Conservation (phyloP, 2,888 invertebrate species). For the Caenorhabditis imperialis region DNA sequence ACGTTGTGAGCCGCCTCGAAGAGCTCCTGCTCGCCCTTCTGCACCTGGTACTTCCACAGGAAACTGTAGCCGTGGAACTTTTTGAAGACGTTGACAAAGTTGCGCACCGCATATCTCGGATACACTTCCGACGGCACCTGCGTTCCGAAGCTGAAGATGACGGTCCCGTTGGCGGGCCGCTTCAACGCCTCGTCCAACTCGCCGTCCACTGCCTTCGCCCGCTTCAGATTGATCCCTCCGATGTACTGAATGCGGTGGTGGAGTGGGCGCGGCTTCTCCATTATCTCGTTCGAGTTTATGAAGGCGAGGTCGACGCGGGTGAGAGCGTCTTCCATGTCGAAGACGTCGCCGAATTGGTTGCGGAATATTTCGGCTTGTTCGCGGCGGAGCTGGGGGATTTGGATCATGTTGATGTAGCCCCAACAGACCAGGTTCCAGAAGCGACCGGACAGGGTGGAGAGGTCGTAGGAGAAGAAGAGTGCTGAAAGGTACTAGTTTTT, state of each 20-base stretch:
- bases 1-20: slow-evolving; percentile 55
- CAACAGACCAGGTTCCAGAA: slow-evolving; percentile 37
- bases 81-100: slow-evolving; percentile 62
- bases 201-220: slow-evolving; percentile 46
- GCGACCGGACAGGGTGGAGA: slow-evolving; percentile 27
- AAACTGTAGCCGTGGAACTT: slow-evolving; percentile 65
- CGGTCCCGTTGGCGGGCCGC: slow-evolving; percentile 25
- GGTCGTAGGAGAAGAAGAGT: slow-evolving; percentile 20
- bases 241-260: slow-evolving; percentile 65
- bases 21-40: slow-evolving; percentile 46
- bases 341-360: slow-evolving; percentile 11
- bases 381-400: slow-evolving; percentile 25
- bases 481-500: slow-evolving; percentile 32
- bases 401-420: slow-evolving; percentile 26
- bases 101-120: slow-evolving; percentile 49
- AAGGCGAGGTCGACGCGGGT: slow-evolving; percentile 51
- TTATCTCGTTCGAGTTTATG: slow-evolving; percentile 70
- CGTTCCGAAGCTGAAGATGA: slow-evolving; percentile 54
- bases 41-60: slow-evolving; percentile 65
- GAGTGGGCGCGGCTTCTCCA: slow-evolving; percentile 67
- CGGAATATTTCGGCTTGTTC: slow-evolving; percentile 24
- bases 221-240: slow-evolving; percentile 63
- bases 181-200: slow-evolving; percentile 28
- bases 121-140: slow-evolving; percentile 48
- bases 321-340: slow-evolving; percentile 21